Evolutionary conservation across 2,113 vertebrate genomes (phyloP), one percentile per base, ranked within the genome.

Genomic region (Hystrix brachyura): DNA sequence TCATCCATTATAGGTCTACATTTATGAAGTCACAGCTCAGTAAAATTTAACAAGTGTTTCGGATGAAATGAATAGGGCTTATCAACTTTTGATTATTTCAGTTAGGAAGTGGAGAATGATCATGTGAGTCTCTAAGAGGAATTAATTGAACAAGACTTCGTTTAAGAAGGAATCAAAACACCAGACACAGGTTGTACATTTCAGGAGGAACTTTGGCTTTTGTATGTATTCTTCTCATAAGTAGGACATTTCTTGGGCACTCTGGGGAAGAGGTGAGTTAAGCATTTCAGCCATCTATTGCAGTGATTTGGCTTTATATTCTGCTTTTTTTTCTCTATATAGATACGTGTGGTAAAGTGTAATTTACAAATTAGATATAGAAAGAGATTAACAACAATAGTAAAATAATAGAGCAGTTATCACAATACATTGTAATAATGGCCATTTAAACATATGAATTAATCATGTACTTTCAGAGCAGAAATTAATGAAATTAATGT

Each of bases 21-120:
- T 96, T 96, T 94, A 96, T 84, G 92, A 97, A 97, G 89, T 98
- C 94, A 93, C 90, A 94, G 87, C 95, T 97, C 12, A 11, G 94
- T 94, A 97, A 96, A 93, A 97, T 96, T 96, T 98, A 97, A 97
- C 87, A 98, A 95, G 80, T 98, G 87, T 97, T 98, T 97, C 96
- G 97, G 71, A 93, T 96, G 91, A 96, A 95, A 96, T 74, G 46
- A 48, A 74, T 74, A 74, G 5, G 2, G 27, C 72, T 79, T 78
- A 13, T 65, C 15, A 71, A 57, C n/a, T 64, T 53, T 95, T 94
- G 80, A 64, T 81, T 86, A 5, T 95, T 91, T 87, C 87, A 71
- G 27, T 81, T 19, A 95, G 83, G 65, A 81, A 85, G 91, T 53
- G 32, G 32, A 89, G 38, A 91, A 80, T 34, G 62, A 65, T 64